Percentiles rank a stretch among this genome's conserved stretches.
phyloP scores from a whole-genome alignment of 2,797 vertebrate species.

The Propithecus deckenii region DNA sequence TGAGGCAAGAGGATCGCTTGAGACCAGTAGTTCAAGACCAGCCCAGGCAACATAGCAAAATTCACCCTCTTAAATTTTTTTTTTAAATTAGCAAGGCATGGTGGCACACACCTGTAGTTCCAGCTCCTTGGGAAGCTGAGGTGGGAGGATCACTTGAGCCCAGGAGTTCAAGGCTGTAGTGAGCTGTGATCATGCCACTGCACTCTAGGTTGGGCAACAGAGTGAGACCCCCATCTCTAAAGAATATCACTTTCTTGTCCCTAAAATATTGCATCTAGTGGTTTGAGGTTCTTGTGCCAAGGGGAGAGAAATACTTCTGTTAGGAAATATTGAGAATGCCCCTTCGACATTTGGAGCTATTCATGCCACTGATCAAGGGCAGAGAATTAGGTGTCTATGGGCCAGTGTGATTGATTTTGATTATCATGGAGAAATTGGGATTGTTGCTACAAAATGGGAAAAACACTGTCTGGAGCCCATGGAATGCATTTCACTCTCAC shows the following conservation, averaged over 20 bases:
- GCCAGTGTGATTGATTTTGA: not conserved
- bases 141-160: not conserved
- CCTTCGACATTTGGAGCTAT: not conserved
- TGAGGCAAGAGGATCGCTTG: not conserved
- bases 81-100: not conserved
- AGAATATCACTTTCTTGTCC: not conserved
- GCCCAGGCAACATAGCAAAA: not conserved
- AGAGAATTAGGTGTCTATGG: not conserved
- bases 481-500: not conserved
- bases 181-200: not conserved
- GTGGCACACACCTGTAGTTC: not conserved
- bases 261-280: not conserved
- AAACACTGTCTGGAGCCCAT: not conserved
- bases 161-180: not conserved
- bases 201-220: not conserved
- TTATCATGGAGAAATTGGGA: not conserved
- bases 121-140: not conserved
- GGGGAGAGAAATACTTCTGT: not conserved
- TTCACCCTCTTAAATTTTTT: not conserved
- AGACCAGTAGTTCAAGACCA: not conserved
- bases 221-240: not conserved
- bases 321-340: not conserved
- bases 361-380: not conserved
- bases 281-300: not conserved
- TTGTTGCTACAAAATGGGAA: not conserved